Evolutionary conservation across 2,888 invertebrate genomes (phyloP).

Genomic region (Schizotus pectinicornis): DNA sequence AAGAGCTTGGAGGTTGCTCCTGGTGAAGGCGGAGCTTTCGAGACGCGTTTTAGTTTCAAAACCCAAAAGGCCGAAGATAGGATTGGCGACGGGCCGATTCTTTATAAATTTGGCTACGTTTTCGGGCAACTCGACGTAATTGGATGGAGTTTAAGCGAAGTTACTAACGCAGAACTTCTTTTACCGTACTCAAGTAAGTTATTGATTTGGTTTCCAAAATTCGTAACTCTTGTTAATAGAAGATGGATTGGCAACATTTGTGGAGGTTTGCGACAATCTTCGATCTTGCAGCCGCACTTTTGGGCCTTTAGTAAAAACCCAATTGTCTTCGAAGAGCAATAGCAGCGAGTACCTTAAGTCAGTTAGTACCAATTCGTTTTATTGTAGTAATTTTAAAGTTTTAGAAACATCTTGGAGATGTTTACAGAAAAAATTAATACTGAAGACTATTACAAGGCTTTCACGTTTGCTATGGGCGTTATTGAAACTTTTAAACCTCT

Average conservation of each 20-base stretch:
- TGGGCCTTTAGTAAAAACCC: conserved; percentile 15
- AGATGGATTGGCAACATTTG: conserved; percentile 16
- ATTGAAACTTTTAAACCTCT: conserved; percentile 11
- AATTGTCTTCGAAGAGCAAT: neutral
- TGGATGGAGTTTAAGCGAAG: conserved; percentile 10
- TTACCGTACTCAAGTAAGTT: conserved; percentile 25
- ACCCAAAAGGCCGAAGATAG: conserved; percentile 20
- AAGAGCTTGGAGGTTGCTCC: conserved; percentile 17
- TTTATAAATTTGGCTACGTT: conserved; percentile 29
- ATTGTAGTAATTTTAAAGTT: neutral
- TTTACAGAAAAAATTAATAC: neutral
- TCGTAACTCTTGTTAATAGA: conserved; percentile 8
- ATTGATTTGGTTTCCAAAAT: neutral
- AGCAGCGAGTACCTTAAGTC: neutral
- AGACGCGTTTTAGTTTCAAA: conserved; percentile 21
- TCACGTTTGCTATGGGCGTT: conserved; percentile 14
- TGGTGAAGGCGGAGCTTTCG: conserved; percentile 19
- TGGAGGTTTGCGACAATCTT: conserved; percentile 25
- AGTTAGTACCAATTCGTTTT: neutral
- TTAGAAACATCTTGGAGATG: neutral
- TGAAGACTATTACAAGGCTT: conserved; percentile 18
- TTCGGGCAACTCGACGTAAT: conserved; percentile 5
- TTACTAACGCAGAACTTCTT: conserved; percentile 8
- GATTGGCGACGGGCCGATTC: conserved; percentile 14
- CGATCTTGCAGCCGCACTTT: conserved; percentile 9